Evolutionary conservation across 2,113 vertebrate genomes (phyloP), one percentile per base, ranked within the genome.

Genomic region (Corythaeola cristata): DNA sequence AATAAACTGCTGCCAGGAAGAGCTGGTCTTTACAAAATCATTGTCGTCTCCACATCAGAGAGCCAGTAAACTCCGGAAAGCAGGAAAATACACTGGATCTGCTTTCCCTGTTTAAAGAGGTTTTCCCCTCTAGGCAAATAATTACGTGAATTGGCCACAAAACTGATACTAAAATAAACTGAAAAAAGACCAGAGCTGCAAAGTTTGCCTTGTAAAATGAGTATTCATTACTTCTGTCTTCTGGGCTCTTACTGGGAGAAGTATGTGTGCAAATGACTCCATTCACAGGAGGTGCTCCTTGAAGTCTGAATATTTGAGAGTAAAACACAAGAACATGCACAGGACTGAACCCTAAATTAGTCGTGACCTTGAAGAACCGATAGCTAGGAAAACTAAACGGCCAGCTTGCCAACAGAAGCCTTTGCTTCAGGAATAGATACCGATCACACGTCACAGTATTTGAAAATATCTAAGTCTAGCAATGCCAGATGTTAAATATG

Each of bases 121-220:
- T 44, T 74, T 91, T 73, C 59, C 93, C 92, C 75, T 73, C 75
- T 15, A 83, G 78, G 88, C 88, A 94, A 77, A 79, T 67, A 76
- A 85, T 83, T 73, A 79, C 0, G 3, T 94, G 80, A 92, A 85
- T 66, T 93, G 83, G 92, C 77, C 86, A 85, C 62, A 93, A 89
- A 92, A 39, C 41, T 80, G 84, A 97, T 95, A 87, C 39, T 93
- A 76, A 89, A 92, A 69, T 78, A 32, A 92, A 94, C 82, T 21
- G 24, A 88, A 76, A 68, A 78, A 78, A 33, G 23, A 59, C n/a
- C 73, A 30, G 35, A 76, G 79, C 84, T 58, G 78, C 69, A 75
- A 91, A 79, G 53, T 76, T 84, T 53, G 60, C 60, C 89, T 95
- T 76, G 53, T 90, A 96, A 93, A 96, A 93, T 16, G 21, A 88